Percentiles rank a stretch among this genome's conserved stretches.
phyloP scores from a whole-genome alignment of 1,140 invertebrate species.

The Coelopa frigida region DNA sequence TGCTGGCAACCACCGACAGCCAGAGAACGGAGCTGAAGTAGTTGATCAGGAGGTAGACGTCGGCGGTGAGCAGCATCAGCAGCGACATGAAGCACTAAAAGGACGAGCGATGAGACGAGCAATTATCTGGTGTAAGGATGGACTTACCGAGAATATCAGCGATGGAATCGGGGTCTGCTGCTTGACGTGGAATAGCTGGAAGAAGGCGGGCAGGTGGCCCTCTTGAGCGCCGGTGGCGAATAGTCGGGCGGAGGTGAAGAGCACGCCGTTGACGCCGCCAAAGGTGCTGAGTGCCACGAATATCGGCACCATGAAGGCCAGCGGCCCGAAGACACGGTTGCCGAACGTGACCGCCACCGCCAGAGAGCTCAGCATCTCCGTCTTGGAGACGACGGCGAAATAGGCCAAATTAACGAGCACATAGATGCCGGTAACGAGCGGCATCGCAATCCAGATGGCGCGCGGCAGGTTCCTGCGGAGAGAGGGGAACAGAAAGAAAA shows the following conservation, averaged over 20 bases:
- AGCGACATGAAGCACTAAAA: conserved; percentile 65
- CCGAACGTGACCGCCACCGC: conserved; percentile 85
- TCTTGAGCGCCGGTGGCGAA: conserved; percentile 73
- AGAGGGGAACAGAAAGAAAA: conserved; percentile 25
- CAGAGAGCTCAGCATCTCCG: conserved; percentile 67
- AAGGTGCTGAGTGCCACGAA: conserved; percentile 80
- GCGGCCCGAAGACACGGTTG: conserved; percentile 63
- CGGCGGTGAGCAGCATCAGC: conserved; percentile 61
- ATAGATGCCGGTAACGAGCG: conserved; percentile 79
- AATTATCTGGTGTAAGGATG: not conserved
- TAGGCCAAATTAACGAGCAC: conserved; percentile 84
- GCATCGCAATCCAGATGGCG: conserved; percentile 82
- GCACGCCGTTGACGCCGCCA: conserved; percentile 85
- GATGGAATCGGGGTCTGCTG: conserved; percentile 75
- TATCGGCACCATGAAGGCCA: conserved; percentile 77
- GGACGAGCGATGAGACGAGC: conserved; percentile 19
- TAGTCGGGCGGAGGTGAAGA: conserved; percentile 79
- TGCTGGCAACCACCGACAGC: conserved; percentile 67
- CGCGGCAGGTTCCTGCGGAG: conserved; percentile 70
- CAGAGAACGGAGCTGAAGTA: conserved; percentile 75
- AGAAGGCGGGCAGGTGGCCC: conserved; percentile 71
- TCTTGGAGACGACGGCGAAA: conserved; percentile 72
- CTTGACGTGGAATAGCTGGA: conserved; percentile 68
- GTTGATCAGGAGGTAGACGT: conserved; percentile 67
- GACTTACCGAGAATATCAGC: conserved; percentile 64